phyloP scores from a whole-genome alignment of 2,113 vertebrate species.

The Bubo bubo region DNA sequence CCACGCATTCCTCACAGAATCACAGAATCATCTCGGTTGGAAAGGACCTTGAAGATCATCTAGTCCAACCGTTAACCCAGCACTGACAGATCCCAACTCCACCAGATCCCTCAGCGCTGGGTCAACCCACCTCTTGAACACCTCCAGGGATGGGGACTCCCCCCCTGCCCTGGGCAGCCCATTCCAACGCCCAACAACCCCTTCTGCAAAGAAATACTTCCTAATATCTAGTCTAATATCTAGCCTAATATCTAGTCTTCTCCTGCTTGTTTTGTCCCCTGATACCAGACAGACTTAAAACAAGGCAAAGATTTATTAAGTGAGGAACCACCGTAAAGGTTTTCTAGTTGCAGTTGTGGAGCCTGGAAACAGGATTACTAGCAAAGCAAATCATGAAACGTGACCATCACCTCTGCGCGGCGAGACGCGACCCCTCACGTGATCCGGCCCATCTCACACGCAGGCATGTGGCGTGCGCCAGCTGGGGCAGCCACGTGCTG shows the following conservation, averaged over 20 bases:
- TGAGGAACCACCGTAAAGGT: background rate
- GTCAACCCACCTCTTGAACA: no score
- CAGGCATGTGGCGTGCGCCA: background rate
- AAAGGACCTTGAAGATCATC: no score
- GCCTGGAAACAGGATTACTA: slow-evolving; percentile 41
- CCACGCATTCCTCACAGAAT: background rate
- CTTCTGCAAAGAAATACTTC: no score
- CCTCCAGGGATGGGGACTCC: no score
- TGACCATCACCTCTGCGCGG: background rate
- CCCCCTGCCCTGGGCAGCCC: no score
- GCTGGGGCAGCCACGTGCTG: background rate
- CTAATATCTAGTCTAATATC: no score
- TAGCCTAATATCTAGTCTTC: background rate
- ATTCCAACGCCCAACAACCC: no score
- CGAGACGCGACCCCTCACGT: background rate
- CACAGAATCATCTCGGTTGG: no score
- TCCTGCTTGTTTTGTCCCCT: background rate
- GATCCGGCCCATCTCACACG: background rate
- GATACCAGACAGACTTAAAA: slow-evolving; percentile 20
- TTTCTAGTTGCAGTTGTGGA: background rate
- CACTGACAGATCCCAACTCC: no score
- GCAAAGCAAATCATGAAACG: background rate
- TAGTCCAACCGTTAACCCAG: no score
- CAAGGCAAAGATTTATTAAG: slow-evolving; percentile 34
- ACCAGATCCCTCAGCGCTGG: no score